A percentile compares a stretch with the other conserved stretches of the same genome.
phyloP scores from a whole-genome alignment of 2,797 vertebrate genomes.

The Rhabdophis nuchalis region DNA sequence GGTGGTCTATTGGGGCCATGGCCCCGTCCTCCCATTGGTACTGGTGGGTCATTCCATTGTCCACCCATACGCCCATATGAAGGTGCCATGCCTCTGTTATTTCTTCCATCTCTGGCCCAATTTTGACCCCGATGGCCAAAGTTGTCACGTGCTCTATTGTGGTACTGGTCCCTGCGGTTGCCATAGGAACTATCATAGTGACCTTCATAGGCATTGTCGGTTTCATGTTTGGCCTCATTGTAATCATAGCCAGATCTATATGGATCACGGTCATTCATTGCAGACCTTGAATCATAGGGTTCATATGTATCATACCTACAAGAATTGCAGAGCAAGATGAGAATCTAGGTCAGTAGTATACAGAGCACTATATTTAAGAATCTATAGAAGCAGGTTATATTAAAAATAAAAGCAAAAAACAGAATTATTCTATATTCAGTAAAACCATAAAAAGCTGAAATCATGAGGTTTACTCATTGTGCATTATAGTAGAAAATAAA shows the following conservation, averaged over 20 bases:
- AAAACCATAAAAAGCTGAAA: not conserved
- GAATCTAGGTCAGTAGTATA: slow-evolving; percentile 15
- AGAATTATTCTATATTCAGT: not conserved
- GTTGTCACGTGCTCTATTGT: slow-evolving; percentile 76
- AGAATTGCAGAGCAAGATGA: slow-evolving; percentile 59
- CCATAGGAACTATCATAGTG: slow-evolving; percentile 65
- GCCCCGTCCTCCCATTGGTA: slow-evolving; percentile 80
- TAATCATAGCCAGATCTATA: slow-evolving; percentile 88
- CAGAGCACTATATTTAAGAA: not conserved
- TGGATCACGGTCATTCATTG: slow-evolving; percentile 83
- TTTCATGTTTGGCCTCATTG: slow-evolving; percentile 80
- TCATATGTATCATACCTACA: slow-evolving; percentile 92
- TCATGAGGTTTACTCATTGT: rapidly evolving
- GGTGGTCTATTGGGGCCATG: slow-evolving; percentile 77
- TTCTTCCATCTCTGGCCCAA: slow-evolving; percentile 68
- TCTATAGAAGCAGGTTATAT: not conserved
- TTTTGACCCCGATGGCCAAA: slow-evolving; percentile 78
- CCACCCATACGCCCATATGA: slow-evolving; percentile 76
- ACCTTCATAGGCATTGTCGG: slow-evolving; percentile 68
- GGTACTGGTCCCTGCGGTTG: slow-evolving; percentile 74
- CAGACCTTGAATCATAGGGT: slow-evolving; percentile 84
- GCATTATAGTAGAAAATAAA: rapidly evolving
- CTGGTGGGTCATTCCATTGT: slow-evolving; percentile 73
- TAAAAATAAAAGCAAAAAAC: not conserved
- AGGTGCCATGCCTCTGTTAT: slow-evolving; percentile 52